A percentile compares a stretch with the other conserved stretches of the same genome.
These are phyloP conservation scores for Emys orbicularis DNA, from an alignment of 2,797 vertebrate species.

Conservation along the genomic window DNA sequence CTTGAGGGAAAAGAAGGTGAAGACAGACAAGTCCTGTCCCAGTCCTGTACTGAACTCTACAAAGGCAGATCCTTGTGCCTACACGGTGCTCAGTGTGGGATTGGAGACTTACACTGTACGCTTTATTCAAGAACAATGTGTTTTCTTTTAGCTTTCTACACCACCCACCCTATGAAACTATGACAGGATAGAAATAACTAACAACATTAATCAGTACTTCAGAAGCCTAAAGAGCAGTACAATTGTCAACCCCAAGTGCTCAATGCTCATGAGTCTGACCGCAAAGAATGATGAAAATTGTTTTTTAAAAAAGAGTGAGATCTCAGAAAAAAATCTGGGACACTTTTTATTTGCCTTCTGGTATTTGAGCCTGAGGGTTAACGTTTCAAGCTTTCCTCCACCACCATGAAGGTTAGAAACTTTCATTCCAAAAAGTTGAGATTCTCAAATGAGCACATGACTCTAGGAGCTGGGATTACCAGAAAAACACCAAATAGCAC, in stretches of 20 bases:
- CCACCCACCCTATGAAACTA: too few species aligned
- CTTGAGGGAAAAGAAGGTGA: not conserved
- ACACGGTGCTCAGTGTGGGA: too few species aligned
- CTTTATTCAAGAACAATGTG: too few species aligned
- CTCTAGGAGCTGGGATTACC: not conserved
- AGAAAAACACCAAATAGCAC: not conserved
- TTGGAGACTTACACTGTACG: too few species aligned
- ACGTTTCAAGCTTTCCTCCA: not conserved
- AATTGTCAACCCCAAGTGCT: too few species aligned
- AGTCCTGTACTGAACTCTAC: not conserved
- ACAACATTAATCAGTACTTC: too few species aligned
- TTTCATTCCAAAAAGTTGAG: not conserved
- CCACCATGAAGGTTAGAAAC: not conserved
- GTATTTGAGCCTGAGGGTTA: not conserved
- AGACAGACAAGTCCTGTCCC: not conserved
- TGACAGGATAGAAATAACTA: too few species aligned
- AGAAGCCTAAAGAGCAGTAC: too few species aligned
- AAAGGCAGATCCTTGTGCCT: too few species aligned
- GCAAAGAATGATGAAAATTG: not conserved
- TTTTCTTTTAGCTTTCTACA: too few species aligned
- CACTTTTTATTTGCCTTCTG: not conserved
- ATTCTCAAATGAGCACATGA: not conserved
- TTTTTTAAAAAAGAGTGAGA: not conserved
- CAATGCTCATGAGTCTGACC: too few species aligned
- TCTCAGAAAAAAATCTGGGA: not conserved